phyloP scores from a whole-genome alignment of 2,113 vertebrate genomes.

The Cyprinodon tularosa region DNA sequence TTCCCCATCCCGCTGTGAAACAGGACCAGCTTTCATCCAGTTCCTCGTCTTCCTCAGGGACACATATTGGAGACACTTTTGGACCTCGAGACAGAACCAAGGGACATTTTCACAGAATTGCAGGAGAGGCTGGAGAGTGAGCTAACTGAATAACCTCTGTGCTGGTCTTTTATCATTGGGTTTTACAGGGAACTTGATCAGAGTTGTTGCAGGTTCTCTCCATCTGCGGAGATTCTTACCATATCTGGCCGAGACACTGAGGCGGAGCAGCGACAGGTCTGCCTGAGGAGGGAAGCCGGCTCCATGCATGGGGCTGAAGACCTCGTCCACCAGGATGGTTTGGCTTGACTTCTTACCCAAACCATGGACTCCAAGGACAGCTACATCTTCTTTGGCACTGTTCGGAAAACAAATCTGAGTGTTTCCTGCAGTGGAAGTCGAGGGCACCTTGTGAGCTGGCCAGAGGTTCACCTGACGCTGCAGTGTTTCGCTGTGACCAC shows the following conservation, averaged over 20 bases:
- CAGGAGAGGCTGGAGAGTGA: not conserved
- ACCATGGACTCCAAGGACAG: slow-evolving; percentile 69
- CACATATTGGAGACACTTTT: slow-evolving; percentile 61
- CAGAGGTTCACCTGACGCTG: slow-evolving; percentile 47
- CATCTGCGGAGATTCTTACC: slow-evolving; percentile 33
- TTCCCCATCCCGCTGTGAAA: slow-evolving; percentile 73
- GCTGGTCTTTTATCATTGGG: no score
- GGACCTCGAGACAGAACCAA: slow-evolving; percentile 48
- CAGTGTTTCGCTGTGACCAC: slow-evolving; percentile 79
- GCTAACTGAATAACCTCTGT: no score
- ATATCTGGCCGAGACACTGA: slow-evolving; percentile 49
- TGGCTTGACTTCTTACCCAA: slow-evolving; percentile 41
- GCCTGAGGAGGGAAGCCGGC: slow-evolving; percentile 56
- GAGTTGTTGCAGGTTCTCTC: no score
- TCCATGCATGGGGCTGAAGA: slow-evolving; percentile 40
- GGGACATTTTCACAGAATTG: no score
- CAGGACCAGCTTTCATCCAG: slow-evolving; percentile 67
- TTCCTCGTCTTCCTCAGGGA: slow-evolving; percentile 64
- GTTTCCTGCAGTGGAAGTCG: not conserved
- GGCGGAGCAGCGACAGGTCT: slow-evolving; percentile 69
- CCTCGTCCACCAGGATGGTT: slow-evolving; percentile 47
- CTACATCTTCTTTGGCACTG: slow-evolving; percentile 64
- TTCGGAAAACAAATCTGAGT: no score
- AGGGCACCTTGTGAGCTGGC: no score
- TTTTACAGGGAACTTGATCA: no score